A percentile compares a stretch with the other conserved stretches of the same genome.
Conservation (phyloP, 2,888 invertebrate species). For the Pristionchus mayeri region DNA sequence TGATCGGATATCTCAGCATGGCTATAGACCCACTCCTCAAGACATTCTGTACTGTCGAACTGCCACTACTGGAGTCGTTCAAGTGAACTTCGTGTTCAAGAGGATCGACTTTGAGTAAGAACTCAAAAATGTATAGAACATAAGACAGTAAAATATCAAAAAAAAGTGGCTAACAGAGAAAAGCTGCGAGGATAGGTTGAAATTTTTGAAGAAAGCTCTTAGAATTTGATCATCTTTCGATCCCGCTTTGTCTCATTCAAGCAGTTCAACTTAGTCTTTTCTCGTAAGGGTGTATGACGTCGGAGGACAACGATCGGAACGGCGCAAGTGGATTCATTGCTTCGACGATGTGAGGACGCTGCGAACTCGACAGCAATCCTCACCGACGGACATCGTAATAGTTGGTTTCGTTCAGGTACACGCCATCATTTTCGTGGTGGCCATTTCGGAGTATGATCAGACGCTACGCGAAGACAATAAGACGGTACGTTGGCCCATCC, state of each 20-base stretch:
- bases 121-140: too few relatives aligned
- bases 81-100: conserved; percentile 65
- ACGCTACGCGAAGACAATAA: conserved; percentile 65
- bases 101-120: conserved; percentile 64
- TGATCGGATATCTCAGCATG: conserved; percentile 64
- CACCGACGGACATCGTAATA: too few relatives aligned
- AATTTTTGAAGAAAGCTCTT: too few relatives aligned
- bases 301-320: conserved; percentile 72
- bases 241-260: too few relatives aligned
- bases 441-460: conserved; percentile 72
- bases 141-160: too few relatives aligned
- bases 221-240: too few relatives aligned
- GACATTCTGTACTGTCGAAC: conserved; percentile 72
- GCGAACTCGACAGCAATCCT: too few relatives aligned
- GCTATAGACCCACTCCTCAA: conserved; percentile 66
- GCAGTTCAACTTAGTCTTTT: too few relatives aligned
- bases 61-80: conserved; percentile 72
- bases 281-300: conserved; percentile 68
- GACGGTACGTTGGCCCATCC: conserved; percentile 65
- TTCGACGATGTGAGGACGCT: conserved; percentile 82
- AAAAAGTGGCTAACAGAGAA: too few relatives aligned
- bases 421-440: conserved; percentile 69
- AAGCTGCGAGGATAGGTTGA: too few relatives aligned
- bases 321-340: conserved; percentile 74
- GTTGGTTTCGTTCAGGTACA: conserved; percentile 50